These are phyloP conservation scores for Coecobrya sp. DNA, from an alignment of 2,888 invertebrate species.

Conservation along the genomic window DNA sequence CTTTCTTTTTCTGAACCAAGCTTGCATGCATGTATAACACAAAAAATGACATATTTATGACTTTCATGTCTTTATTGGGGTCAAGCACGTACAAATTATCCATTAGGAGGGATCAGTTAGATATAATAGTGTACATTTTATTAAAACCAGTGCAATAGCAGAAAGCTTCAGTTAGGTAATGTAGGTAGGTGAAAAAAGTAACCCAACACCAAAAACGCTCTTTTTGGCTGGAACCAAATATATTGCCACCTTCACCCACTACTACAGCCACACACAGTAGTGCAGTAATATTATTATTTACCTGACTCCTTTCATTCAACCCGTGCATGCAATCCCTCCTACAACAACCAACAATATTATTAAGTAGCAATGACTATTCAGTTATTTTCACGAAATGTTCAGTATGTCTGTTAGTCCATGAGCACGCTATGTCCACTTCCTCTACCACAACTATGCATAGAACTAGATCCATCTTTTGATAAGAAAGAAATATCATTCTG, in stretches of 20 bases:
- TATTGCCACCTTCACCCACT: slow-evolving; percentile 24
- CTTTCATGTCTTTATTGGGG: slow-evolving; percentile 83
- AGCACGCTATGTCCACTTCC: no score
- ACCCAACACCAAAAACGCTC: slow-evolving; percentile 1
- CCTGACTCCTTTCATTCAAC: slow-evolving; percentile 1
- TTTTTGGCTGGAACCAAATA: slow-evolving; percentile 6
- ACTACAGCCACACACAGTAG: background rate
- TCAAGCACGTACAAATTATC: slow-evolving; percentile 85
- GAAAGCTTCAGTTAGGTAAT: background rate
- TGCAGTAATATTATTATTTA: background rate
- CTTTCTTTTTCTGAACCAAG: background rate
- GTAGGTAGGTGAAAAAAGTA: background rate
- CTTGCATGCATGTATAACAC: slow-evolving; percentile 51
- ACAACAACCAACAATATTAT: background rate
- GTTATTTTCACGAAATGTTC: background rate
- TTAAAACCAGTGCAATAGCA: slow-evolving; percentile 28
- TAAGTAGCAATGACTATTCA: background rate
- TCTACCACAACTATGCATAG: no score
- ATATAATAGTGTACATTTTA: slow-evolving; percentile 45
- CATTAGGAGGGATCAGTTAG: slow-evolving; percentile 81
- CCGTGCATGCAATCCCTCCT: background rate
- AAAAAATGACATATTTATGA: slow-evolving; percentile 74
- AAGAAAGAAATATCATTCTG: no score
- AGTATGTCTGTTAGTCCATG: background rate
- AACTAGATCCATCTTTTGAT: no score